Evolutionary conservation across 1,140 invertebrate genomes (phyloP), one percentile per base, ranked within the genome.

Genomic region (Papilio machaon): DNA sequence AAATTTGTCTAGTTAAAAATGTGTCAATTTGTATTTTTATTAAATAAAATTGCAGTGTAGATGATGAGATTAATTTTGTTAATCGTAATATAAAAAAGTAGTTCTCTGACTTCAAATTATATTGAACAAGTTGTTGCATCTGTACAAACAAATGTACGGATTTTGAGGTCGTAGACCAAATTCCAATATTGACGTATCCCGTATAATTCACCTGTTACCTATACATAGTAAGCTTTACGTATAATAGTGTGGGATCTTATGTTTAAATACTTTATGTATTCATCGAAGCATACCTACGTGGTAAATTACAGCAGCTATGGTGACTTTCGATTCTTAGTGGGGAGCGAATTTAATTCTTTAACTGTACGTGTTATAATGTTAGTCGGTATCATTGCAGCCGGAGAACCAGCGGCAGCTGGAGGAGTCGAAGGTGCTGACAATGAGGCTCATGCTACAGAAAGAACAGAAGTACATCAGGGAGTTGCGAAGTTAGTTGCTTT

Each of bases 401-500:
- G 97, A 97, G 85, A 98, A 98, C 87, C 96, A 97, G 78, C 95
- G 96, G 11, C 97, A 98, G 91, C 91, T 98, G 85, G 96, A 97
- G 87, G 96, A 96, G 67, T 96, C 97, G 80, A 96, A 97, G 86
- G 96, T 97, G 17, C 95, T 96, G 85, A 98, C 97, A 11, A 95
- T 98, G 80, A 96, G 97, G 82, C 95, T 97, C 82, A 98, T 98
- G 97, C 92, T 98, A 85, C 97, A 98, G 85, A 96, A 97, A 85
- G 97, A 98, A 86, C 96, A 96, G 88, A 95, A 96, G 84, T 97
- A 97, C 90, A 96, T 97, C 80, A 96, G 97, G 82, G 96, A 96
- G 80, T 92, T 97, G 78, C 95, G 97, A 15, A 94, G 94, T 92
- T 52, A 89, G 91, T 90, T 11, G 52, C 46, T 73, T 47, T 54